phyloP scores from a whole-genome alignment of 2,113 vertebrate genomes.

The Dicrurus megarhynchus region DNA sequence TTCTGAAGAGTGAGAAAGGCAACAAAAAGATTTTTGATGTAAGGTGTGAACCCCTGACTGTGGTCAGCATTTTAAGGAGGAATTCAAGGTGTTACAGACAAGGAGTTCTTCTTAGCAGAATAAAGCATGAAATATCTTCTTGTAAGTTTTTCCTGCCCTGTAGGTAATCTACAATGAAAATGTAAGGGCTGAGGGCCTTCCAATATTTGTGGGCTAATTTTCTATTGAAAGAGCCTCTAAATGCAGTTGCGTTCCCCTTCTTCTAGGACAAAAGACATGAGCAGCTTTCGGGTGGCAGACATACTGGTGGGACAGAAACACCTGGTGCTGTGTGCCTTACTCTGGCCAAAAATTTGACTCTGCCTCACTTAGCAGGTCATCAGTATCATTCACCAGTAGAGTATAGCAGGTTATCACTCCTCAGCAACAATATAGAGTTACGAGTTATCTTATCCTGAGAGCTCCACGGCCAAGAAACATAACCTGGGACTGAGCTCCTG shows the following conservation, averaged over 20 bases:
- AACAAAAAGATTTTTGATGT: neutral
- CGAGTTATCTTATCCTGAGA: neutral
- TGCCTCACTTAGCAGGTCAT: neutral
- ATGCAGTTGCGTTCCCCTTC: neutral
- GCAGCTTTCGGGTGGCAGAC: neutral
- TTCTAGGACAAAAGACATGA: neutral
- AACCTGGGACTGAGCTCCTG: neutral
- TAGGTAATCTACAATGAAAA: neutral
- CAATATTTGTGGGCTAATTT: neutral
- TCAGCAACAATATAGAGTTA: neutral
- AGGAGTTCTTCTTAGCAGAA: neutral
- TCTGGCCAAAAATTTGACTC: neutral
- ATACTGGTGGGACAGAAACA: neutral
- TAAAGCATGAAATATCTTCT: neutral
- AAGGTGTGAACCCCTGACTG: neutral
- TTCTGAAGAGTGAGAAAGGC: neutral
- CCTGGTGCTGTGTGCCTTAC: neutral
- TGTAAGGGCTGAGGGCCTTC: neutral
- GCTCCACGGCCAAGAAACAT: accelerated
- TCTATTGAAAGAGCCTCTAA: neutral
- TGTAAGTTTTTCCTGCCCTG: neutral
- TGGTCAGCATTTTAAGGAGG: neutral
- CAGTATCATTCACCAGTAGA: neutral
- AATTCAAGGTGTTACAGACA: neutral
- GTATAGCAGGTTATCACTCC: neutral